phyloP scores from a whole-genome alignment of 2,113 vertebrate species.

The Tricholaema leucomelas region DNA sequence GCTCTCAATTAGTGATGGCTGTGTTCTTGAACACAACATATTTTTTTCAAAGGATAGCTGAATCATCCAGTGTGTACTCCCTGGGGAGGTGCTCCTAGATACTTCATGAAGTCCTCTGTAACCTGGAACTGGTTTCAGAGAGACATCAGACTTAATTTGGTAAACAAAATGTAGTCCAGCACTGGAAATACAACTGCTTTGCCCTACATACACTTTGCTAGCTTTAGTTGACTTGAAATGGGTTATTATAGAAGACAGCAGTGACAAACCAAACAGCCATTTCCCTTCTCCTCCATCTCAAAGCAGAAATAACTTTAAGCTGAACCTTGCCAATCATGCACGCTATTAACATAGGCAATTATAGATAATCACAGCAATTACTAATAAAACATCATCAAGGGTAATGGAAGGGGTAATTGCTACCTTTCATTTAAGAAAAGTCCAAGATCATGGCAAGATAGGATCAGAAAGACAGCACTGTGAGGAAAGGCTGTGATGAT shows the following conservation, averaged over 20 bases:
- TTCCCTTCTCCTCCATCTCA: neutral
- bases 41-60: neutral
- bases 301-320: neutral
- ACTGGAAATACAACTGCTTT: neutral
- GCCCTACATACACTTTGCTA: neutral
- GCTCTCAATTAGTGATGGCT: neutral
- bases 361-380: constrained; percentile 9
- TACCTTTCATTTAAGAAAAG: neutral
- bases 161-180: neutral
- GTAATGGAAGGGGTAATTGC: constrained; percentile 1
- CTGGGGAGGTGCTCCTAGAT: neutral
- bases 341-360: constrained; percentile 7
- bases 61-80: neutral
- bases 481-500: neutral
- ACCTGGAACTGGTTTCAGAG: neutral
- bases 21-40: neutral
- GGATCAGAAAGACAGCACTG: neutral
- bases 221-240: neutral
- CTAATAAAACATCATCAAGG: constrained; percentile 27
- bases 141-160: neutral
- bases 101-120: neutral
- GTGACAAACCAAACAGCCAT: neutral
- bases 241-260: neutral
- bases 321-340: neutral
- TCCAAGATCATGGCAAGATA: neutral